Evolutionary conservation across 2,797 vertebrate genomes (phyloP), one percentile per base, ranked within the genome.

Genomic region (Pseudocheirus occidentalis): DNA sequence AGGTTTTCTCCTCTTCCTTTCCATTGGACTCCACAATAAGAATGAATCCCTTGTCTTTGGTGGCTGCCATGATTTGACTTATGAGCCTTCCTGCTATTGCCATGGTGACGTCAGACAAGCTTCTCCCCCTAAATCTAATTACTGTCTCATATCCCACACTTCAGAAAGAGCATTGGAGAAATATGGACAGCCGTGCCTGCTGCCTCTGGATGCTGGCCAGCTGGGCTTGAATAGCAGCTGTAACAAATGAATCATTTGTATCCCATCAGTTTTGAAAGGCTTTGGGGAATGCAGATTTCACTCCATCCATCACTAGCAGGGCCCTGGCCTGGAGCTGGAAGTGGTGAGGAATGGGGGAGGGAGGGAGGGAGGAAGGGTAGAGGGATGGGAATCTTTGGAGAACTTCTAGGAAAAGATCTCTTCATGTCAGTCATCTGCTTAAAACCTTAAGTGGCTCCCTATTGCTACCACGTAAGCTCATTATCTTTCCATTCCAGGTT

Each of bases 121-220:
- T 87, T 53, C 16, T 95, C 91, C 90, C 97, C 94, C 91, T 4
- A 92, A 55, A 81, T 50, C 55, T 0, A 95, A 95, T 95, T 58
- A 2, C 87, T 2, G 16, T 58, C 96, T 97, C 21, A 96, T 96
- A 90, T 96, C 97, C 97, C 98, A 54, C 98, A 96, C 98, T 96
- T 93, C 91, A 97, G 92, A 95, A 12, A 0, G 55, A 2, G 50
- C 50, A 0, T 55, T 0, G 7, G 94, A 89, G 92, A 52, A 0
- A 0, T 1, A 95, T 90, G 93, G 40, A 13, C 34, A 0, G 11
- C 94, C 97, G 96, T 52, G 92, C 98, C 73, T 50, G 96, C 96
- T 96, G 94, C 97, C 62, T 56, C 0, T 46, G 56, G 58, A 40
- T 0, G 0, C 52, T 1, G 91, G 94, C 95, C 46, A 46, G 52